Evolutionary conservation across 2,797 vertebrate genomes (phyloP).

Genomic region (Poecilia gillii): DNA sequence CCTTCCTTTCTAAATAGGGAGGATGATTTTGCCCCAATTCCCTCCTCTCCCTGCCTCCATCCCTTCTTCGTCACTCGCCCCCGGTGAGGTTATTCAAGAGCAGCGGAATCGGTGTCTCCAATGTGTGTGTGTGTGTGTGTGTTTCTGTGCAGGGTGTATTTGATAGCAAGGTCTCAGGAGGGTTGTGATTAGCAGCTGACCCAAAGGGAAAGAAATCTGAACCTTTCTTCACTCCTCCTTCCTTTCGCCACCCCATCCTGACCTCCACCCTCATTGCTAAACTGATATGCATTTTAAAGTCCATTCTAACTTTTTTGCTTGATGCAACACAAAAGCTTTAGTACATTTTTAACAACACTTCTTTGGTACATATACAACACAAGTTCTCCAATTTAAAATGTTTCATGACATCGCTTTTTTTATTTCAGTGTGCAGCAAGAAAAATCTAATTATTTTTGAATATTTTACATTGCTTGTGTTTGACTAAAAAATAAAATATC

Average conservation of each 20-base stretch:
- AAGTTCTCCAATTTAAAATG: background rate
- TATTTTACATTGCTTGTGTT: background rate
- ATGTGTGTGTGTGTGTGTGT: constrained; percentile 13
- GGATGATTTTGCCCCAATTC: constrained; percentile 81
- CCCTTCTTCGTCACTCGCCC: constrained; percentile 80
- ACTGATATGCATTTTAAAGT: constrained; percentile 25
- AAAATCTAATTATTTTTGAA: background rate
- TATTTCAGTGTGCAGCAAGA: background rate
- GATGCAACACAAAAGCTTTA: background rate
- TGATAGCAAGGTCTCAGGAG: constrained; percentile 87
- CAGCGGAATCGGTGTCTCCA: constrained; percentile 84
- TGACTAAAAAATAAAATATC: background rate
- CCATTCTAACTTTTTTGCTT: background rate
- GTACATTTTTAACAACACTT: background rate
- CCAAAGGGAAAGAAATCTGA: constrained; percentile 87
- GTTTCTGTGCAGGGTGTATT: constrained; percentile 23
- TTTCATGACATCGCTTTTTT: background rate
- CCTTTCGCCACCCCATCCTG: constrained; percentile 43
- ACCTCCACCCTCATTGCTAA: background rate
- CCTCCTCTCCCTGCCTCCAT: constrained; percentile 80
- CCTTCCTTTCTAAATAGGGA: constrained; percentile 88
- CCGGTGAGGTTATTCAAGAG: constrained; percentile 99
- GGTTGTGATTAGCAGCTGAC: constrained; percentile 98
- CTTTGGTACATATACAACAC: background rate
- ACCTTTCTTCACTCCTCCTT: constrained; percentile 42